Conservation (phyloP, 2,888 invertebrate genomes). For the Mycalesis mineus region DNA sequence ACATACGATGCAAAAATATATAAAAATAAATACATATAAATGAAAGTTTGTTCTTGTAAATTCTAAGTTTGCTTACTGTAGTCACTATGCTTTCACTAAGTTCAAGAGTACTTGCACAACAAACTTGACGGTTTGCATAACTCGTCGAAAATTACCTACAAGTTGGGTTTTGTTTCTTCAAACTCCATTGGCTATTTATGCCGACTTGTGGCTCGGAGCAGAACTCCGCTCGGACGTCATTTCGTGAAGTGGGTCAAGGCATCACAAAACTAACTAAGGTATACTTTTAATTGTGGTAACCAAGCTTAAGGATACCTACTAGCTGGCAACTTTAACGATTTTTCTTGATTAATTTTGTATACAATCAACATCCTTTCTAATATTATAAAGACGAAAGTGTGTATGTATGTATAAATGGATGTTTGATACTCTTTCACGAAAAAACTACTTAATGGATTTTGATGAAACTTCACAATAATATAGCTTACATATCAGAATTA, state of each 20-base stretch:
- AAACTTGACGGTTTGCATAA: slow-evolving; percentile 1
- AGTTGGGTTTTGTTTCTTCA: not conserved
- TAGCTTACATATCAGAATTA: too few species aligned
- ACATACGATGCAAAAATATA: too few species aligned
- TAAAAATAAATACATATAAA: too few species aligned
- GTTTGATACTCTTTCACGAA: too few species aligned
- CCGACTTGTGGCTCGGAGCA: slow-evolving; percentile 4
- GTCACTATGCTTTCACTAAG: too few species aligned
- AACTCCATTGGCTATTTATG: slow-evolving; percentile 15
- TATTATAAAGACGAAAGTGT: too few species aligned
- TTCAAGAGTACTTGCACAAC: not conserved
- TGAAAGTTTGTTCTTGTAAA: too few species aligned
- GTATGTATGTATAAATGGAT: too few species aligned
- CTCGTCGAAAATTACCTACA: not conserved
- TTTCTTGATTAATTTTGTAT: slow-evolving; percentile 1
- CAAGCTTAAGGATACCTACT: slow-evolving; percentile 6
- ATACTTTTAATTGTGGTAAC: not conserved
- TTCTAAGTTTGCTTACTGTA: too few species aligned
- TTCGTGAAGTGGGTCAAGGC: slow-evolving; percentile 20
- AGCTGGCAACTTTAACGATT: not conserved
- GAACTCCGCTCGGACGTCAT: slow-evolving; percentile 11
- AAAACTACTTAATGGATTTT: too few species aligned
- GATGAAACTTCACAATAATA: too few species aligned
- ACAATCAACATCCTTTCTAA: too few species aligned
- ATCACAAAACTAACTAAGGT: slow-evolving; percentile 12